Evolutionary conservation across 2,113 vertebrate genomes (phyloP), one percentile per base, ranked within the genome.

Genomic region (Phycodurus eques): DNA sequence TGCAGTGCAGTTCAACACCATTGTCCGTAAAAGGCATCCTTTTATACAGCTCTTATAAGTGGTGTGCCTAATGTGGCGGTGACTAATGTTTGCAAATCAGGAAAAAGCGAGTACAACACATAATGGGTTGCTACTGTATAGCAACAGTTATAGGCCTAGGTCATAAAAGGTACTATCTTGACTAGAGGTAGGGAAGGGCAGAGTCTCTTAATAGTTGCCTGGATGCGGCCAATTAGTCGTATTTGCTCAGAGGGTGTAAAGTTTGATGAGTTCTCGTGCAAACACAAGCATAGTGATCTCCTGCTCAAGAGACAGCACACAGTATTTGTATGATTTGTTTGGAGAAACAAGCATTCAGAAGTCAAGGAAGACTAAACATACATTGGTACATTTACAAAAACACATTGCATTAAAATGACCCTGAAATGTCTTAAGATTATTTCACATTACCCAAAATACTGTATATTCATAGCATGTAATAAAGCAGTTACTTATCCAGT

Each of bases 191-290:
- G 33, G 2, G 0, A 42, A 53, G 71, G 46, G 22, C 73, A 39
- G 27, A 76, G 67, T 54, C 5, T 31, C 54, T 44, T 56, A 14
- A n/a, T 1, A 11, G 82, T 82, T 80, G 75, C 80, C 62, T 73
- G 68, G 79, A 39, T 76, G 78, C 80, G 63, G 46, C 27, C 42
- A 68, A 51, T 65, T 63, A 70, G 20, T 47, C 5, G 2, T 66
- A 66, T 88, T 82, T 85, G 75, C 74, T 77, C 68, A 27, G 9
- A 54, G 66, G 78, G 62, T 53, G 75, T 79, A 44, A 56, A 19
- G 72, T 64, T 66, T 49, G 31, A 70, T 33, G 27, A 73, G 70
- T 49, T 43, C 47, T 19, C 68, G 10, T 75, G 73, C 47, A 80
- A 61, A 79, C 72, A 80, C 31, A 1, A 8, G 59, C 7, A 31